These are phyloP conservation scores for Prinia subflava DNA, from an alignment of 2,113 vertebrate species.

Conservation along the genomic window DNA sequence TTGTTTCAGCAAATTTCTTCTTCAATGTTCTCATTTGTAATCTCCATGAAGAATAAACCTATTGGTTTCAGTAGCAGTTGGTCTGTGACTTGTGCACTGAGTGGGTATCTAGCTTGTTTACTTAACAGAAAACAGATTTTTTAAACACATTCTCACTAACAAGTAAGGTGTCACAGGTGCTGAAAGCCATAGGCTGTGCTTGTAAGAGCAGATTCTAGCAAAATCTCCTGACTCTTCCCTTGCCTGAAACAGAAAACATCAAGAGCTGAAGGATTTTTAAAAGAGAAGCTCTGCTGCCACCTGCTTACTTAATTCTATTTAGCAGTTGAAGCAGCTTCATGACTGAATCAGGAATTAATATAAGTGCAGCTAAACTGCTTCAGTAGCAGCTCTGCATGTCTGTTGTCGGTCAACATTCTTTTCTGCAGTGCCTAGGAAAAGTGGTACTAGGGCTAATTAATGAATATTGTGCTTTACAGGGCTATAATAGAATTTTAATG, in stretches of 20 bases:
- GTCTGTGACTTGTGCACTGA: not conserved
- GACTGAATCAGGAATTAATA: not conserved
- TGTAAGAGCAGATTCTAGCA: not conserved
- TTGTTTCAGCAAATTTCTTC: not conserved
- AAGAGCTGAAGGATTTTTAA: not conserved
- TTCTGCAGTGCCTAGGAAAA: not conserved
- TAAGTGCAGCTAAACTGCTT: not conserved
- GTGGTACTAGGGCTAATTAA: not conserved
- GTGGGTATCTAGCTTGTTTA: not conserved
- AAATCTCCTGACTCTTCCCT: not conserved
- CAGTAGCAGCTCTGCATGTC: not conserved
- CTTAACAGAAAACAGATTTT: not conserved
- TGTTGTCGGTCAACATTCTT: rapidly evolving
- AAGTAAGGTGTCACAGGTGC: not conserved
- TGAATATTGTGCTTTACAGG: not conserved
- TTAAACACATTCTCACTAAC: not conserved
- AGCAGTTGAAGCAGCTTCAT: not conserved
- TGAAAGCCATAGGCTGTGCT: not conserved
- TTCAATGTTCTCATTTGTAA: not conserved
- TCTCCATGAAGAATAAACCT: not conserved
- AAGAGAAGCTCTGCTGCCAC: slow-evolving; percentile 57
- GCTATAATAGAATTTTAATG: not conserved
- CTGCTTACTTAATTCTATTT: not conserved
- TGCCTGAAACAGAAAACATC: not conserved
- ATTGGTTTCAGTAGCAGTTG: not conserved